phyloP scores from a whole-genome alignment of 2,888 invertebrate species.

The Cataglyphis albicans region DNA sequence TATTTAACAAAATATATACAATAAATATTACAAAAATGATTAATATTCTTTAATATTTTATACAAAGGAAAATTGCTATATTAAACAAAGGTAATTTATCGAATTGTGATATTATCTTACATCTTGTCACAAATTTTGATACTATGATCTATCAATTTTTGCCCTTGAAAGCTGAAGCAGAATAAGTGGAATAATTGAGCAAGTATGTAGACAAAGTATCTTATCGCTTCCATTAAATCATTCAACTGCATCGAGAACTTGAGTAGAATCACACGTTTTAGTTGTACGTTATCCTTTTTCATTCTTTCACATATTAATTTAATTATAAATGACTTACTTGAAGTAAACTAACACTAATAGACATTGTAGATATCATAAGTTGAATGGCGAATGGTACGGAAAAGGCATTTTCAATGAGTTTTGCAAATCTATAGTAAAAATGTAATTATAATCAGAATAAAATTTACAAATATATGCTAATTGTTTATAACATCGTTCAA shows the following conservation, averaged over 20 bases:
- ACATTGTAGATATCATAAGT: slow-evolving; percentile 16
- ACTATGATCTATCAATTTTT: slow-evolving; percentile 56
- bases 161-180: slow-evolving; percentile 51
- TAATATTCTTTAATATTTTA: neutral
- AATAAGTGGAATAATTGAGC: slow-evolving; percentile 61
- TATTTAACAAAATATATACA: neutral
- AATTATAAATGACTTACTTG: slow-evolving; percentile 31
- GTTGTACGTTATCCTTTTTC: neutral
- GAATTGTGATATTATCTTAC: slow-evolving; percentile 21
- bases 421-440: slow-evolving; percentile 23
- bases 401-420: slow-evolving; percentile 39
- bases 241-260: neutral
- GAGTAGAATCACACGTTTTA: neutral
- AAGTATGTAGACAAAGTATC: slow-evolving; percentile 19
- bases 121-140: slow-evolving; percentile 15
- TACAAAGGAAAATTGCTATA: neutral
- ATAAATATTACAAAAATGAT: neutral
- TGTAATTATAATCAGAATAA: neutral
- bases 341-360: slow-evolving; percentile 45
- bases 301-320: neutral
- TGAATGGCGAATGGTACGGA: slow-evolving; percentile 33
- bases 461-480: neutral
- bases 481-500: neutral
- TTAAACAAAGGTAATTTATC: neutral
- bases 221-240: neutral